These are phyloP conservation scores for Muntiacus muntjak DNA, from an alignment of 2,113 vertebrate genomes.

Conservation along the genomic window DNA sequence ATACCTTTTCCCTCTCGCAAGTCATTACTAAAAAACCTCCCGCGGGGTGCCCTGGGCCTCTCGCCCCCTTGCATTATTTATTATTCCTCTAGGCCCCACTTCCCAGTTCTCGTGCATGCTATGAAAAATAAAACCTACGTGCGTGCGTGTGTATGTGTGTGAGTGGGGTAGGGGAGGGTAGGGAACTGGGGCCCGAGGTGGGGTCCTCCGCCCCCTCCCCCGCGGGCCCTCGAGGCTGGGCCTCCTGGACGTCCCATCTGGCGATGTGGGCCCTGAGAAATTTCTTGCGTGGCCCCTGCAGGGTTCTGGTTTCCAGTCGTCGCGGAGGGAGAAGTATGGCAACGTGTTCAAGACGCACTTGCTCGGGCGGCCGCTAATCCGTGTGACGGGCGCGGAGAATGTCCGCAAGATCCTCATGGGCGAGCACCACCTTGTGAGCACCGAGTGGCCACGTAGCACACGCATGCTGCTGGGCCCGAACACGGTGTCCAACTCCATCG, in stretches of 20 bases:
- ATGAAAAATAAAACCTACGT: slow-evolving; percentile 53
- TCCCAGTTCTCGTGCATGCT: neutral
- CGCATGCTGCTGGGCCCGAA: slow-evolving; percentile 93
- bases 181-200: neutral
- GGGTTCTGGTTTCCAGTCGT: slow-evolving; percentile 73
- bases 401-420: slow-evolving; percentile 96
- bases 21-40: slow-evolving; percentile 32
- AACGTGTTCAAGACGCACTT: slow-evolving; percentile 98
- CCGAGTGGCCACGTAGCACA: slow-evolving; percentile 97
- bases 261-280: neutral
- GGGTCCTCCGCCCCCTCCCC: neutral
- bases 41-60: slow-evolving; percentile 27
- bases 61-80: slow-evolving; percentile 41
- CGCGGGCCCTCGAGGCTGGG: neutral
- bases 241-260: neutral
- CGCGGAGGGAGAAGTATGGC: slow-evolving; percentile 87
- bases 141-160: neutral
- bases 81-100: slow-evolving; percentile 27
- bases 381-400: slow-evolving; percentile 95
- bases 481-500: slow-evolving; percentile 96
- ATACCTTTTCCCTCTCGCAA: neutral
- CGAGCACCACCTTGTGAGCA: slow-evolving; percentile 94
- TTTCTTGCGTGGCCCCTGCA: slow-evolving; percentile 7
- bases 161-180: neutral
- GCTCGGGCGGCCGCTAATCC: slow-evolving; percentile 92